Conservation (phyloP, 2,888 invertebrate genomes). For the Hyposoter didymator region DNA sequence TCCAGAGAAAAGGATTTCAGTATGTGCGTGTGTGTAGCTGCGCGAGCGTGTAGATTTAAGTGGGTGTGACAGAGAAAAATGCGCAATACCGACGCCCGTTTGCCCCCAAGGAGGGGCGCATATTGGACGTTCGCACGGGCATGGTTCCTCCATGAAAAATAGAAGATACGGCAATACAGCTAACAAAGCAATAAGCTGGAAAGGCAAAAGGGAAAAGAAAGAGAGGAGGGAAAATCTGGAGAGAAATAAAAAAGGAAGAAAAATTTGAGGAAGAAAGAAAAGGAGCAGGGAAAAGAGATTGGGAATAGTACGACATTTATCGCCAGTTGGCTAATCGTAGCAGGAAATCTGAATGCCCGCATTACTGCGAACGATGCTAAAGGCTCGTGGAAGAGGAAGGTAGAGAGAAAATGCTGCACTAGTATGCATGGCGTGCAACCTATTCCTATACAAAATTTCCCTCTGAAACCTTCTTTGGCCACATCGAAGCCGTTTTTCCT, state of each 20-base stretch:
- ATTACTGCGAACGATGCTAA: constrained; percentile 68
- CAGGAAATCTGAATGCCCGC: constrained; percentile 76
- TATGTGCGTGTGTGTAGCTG: not conserved
- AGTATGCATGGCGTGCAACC: constrained; percentile 66
- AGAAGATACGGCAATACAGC: constrained; percentile 21
- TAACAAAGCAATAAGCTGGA: constrained; percentile 8
- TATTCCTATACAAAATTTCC: constrained; percentile 41
- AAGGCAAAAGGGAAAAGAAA: constrained; percentile 11
- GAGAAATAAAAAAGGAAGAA: not conserved
- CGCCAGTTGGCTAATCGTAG: constrained; percentile 78
- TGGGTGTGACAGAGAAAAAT: constrained; percentile 28
- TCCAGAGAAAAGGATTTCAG: constrained; percentile 1
- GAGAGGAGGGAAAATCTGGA: not conserved
- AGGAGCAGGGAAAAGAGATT: constrained; percentile 18
- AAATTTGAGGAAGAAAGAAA: not conserved
- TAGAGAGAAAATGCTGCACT: constrained; percentile 66
- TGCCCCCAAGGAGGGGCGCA: constrained; percentile 2
- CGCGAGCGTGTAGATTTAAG: not conserved
- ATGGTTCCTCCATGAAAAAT: constrained; percentile 41
- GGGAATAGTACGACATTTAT: constrained; percentile 70
- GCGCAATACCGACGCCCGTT: constrained; percentile 10
- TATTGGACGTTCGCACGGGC: constrained; percentile 16
- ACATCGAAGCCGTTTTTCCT: constrained; percentile 38
- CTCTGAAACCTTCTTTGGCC: constrained; percentile 34
- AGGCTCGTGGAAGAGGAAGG: constrained; percentile 8